A percentile compares a stretch with the other conserved stretches of the same genome.
Conservation (phyloP, 1,140 invertebrate species). For the Reticulitermes speratus region DNA sequence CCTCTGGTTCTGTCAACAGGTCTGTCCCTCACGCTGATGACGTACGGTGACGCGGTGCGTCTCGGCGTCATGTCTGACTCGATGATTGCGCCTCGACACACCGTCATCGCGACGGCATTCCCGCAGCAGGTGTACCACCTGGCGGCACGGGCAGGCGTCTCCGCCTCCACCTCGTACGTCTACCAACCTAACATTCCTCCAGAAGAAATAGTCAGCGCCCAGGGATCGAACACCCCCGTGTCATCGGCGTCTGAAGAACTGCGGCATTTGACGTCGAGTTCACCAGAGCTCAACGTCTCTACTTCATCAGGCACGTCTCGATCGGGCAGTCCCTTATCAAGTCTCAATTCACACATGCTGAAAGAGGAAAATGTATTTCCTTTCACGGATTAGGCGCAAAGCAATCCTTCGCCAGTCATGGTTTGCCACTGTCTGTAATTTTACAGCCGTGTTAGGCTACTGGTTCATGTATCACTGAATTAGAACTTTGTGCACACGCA, state of each 20-base stretch:
- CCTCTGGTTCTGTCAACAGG: not conserved
- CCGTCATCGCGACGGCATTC: conserved; percentile 52
- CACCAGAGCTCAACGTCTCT: not conserved
- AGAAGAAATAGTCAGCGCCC: not conserved
- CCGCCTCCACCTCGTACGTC: not conserved
- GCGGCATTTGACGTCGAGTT: not conserved
- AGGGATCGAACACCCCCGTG: not conserved
- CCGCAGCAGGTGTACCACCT: conserved; percentile 59
- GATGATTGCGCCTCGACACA: conserved; percentile 58
- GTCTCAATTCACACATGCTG: not conserved
- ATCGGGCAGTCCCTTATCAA: not conserved
- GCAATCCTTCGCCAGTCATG: no score
- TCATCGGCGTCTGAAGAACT: not conserved
- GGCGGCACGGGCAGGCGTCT: conserved; percentile 57
- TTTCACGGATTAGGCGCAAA: not conserved
- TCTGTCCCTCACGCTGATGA: conserved; percentile 68
- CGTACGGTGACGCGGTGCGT: conserved; percentile 64
- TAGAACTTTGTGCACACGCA: no score
- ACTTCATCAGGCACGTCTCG: not conserved
- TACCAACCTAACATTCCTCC: conserved; percentile 7
- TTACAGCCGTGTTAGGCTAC: no score
- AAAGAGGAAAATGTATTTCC: not conserved
- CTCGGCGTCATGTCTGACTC: conserved; percentile 76
- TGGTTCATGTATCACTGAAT: no score
- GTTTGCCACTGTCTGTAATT: no score